Evolutionary conservation across 1,140 invertebrate genomes (phyloP).

Genomic region (Drosophila pachea): DNA sequence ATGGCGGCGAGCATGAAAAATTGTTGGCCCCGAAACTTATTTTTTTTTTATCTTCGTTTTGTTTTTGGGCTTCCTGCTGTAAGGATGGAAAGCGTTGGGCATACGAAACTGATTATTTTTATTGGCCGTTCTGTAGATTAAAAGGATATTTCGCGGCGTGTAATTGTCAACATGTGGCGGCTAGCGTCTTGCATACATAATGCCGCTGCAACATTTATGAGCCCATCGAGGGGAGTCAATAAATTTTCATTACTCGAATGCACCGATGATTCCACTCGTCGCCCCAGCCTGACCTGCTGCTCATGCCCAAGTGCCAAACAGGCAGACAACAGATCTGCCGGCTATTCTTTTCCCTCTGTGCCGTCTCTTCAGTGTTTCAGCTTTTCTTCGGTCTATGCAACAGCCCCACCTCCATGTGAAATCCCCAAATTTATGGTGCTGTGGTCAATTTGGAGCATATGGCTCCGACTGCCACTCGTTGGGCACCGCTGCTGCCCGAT

Average conservation of each 20-base stretch:
- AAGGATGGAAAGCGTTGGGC: slow-evolving; percentile 27
- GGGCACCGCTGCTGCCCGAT: slow-evolving; percentile 30
- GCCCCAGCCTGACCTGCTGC: not conserved
- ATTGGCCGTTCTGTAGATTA: slow-evolving; percentile 52
- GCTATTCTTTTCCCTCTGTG: not conserved
- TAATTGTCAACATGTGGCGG: slow-evolving; percentile 39
- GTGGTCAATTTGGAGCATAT: slow-evolving; percentile 73
- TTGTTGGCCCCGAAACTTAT: slow-evolving; percentile 28
- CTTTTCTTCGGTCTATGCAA: slow-evolving; percentile 10
- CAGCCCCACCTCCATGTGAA: slow-evolving; percentile 51
- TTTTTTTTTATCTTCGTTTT: slow-evolving; percentile 22
- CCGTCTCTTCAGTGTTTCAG: slow-evolving; percentile 8
- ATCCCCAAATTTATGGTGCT: slow-evolving; percentile 73
- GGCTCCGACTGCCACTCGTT: slow-evolving; percentile 45
- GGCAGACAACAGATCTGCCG: not conserved
- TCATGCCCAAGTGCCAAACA: slow-evolving; percentile 3
- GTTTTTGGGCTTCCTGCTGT: slow-evolving; percentile 33
- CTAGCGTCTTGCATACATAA: slow-evolving; percentile 42
- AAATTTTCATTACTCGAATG: slow-evolving; percentile 77
- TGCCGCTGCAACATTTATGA: slow-evolving; percentile 64
- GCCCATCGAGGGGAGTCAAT: slow-evolving; percentile 55
- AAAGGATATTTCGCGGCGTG: slow-evolving; percentile 49
- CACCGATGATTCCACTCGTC: slow-evolving; percentile 36
- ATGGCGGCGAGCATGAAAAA: slow-evolving; percentile 65
- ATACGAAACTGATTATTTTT: slow-evolving; percentile 57